Evolutionary conservation across 2,113 vertebrate genomes (phyloP).

Genomic region (Rhinoderma darwinii): DNA sequence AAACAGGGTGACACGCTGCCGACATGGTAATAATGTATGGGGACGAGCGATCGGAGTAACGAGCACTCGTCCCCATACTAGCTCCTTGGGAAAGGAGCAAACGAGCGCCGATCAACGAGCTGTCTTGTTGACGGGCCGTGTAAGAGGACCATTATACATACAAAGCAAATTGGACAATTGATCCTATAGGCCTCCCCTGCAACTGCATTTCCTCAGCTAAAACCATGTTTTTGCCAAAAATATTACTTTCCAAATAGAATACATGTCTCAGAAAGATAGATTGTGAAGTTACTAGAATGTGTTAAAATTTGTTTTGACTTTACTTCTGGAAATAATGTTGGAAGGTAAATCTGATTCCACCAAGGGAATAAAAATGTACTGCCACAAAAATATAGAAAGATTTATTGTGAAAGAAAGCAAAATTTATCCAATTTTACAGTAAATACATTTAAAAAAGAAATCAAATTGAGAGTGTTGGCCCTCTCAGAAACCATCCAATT

Average conservation of each 20-base stretch:
- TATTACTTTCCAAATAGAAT: background rate
- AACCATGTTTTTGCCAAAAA: no score
- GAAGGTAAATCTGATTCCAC: slow-evolving; percentile 4
- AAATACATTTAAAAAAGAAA: background rate
- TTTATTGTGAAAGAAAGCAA: background rate
- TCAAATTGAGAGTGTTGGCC: background rate
- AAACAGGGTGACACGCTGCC: no score
- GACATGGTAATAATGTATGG: no score
- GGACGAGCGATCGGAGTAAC: no score
- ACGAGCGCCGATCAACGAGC: no score
- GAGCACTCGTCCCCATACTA: no score
- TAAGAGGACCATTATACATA: no score
- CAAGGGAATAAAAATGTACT: background rate
- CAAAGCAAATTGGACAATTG: no score
- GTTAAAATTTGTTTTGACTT: background rate
- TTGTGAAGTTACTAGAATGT: background rate
- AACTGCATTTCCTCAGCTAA: no score
- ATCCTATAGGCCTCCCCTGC: background rate
- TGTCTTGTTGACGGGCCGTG: no score
- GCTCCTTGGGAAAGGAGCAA: no score
- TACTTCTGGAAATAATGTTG: background rate
- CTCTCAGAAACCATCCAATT: background rate
- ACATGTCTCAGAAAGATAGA: background rate
- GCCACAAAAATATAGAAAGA: background rate
- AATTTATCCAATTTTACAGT: background rate